A percentile compares a stretch with the other conserved stretches of the same genome.
Evolutionary conservation across 2,113 vertebrate genomes (phyloP).

Genomic region (Tauraco erythrolophus): DNA sequence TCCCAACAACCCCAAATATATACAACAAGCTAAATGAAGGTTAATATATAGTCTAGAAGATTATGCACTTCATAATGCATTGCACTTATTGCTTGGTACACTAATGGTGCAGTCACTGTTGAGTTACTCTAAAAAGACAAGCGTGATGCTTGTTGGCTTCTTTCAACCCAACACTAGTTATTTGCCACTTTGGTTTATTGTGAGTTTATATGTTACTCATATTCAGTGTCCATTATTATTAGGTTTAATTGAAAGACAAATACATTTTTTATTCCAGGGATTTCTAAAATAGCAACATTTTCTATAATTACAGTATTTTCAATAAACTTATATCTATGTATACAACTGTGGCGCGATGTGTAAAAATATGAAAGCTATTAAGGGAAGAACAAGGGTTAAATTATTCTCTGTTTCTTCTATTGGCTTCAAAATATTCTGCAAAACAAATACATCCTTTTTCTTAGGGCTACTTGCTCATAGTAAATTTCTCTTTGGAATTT

Average conservation of each 20-base stretch:
- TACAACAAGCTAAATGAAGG: constrained; percentile 87
- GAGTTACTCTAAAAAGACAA: constrained; percentile 72
- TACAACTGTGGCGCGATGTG: constrained; percentile 77
- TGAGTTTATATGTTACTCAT: constrained; percentile 70
- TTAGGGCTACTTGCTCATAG: constrained; percentile 62
- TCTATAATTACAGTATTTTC: constrained; percentile 79
- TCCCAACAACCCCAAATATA: constrained; percentile 82
- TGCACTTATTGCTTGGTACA: constrained; percentile 95
- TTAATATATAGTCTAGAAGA: constrained; percentile 79
- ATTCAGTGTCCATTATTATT: constrained; percentile 72
- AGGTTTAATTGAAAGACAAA: constrained; percentile 76
- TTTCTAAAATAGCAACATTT: constrained; percentile 78
- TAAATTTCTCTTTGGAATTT: constrained; percentile 77
- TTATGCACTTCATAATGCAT: constrained; percentile 72
- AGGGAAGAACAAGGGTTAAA: constrained; percentile 72
- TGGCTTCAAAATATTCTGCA: constrained; percentile 72
- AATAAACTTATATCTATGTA: constrained; percentile 80
- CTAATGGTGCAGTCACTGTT: constrained; percentile 82
- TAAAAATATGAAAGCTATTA: constrained; percentile 77
- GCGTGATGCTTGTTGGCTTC: constrained; percentile 72
- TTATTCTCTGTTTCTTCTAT: constrained; percentile 72
- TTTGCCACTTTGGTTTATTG: constrained; percentile 78
- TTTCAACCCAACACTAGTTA: constrained; percentile 77
- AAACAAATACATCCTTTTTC: constrained; percentile 67
- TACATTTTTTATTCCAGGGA: constrained; percentile 72